Evolutionary conservation across 2,888 invertebrate species (phyloP).

Genomic region (Ophion slaviceki): DNA sequence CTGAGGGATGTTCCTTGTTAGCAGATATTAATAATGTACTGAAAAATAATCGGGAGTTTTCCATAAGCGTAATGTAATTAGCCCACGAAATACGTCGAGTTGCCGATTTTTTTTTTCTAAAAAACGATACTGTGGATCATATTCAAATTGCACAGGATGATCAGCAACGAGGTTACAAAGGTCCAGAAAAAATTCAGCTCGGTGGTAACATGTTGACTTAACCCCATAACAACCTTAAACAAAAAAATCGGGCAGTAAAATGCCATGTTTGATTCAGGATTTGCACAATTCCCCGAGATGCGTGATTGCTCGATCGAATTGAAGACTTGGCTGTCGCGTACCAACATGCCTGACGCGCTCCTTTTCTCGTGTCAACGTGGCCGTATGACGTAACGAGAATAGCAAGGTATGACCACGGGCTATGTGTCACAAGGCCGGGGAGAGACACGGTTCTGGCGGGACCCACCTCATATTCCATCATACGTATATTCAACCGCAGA

Average conservation of each 20-base stretch:
- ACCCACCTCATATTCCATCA: conserved; percentile 53
- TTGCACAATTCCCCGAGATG: conserved; percentile 28
- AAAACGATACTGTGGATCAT: no score
- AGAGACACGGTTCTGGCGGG: conserved; percentile 53
- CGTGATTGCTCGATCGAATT: conserved; percentile 41
- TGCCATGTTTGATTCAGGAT: conserved; percentile 11
- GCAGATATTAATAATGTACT: no score
- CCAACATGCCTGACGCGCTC: not conserved
- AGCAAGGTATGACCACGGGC: conserved; percentile 50
- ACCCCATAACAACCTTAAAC: no score
- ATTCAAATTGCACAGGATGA: no score
- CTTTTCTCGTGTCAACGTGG: conserved; percentile 26
- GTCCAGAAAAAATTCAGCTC: no score
- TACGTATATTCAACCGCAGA: conserved; percentile 50
- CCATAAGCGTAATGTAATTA: not conserved
- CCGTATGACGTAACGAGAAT: conserved; percentile 35
- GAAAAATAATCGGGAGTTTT: no score
- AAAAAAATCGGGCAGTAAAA: conserved; percentile 14
- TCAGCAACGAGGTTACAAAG: no score
- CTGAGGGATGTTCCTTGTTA: no score
- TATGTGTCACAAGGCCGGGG: conserved; percentile 64
- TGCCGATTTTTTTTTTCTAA: no score
- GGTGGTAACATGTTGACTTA: no score
- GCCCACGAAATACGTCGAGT: no score
- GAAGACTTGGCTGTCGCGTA: conserved; percentile 22